Evolutionary conservation across 2,113 vertebrate genomes (phyloP).

Genomic region (Macquaria australasica): DNA sequence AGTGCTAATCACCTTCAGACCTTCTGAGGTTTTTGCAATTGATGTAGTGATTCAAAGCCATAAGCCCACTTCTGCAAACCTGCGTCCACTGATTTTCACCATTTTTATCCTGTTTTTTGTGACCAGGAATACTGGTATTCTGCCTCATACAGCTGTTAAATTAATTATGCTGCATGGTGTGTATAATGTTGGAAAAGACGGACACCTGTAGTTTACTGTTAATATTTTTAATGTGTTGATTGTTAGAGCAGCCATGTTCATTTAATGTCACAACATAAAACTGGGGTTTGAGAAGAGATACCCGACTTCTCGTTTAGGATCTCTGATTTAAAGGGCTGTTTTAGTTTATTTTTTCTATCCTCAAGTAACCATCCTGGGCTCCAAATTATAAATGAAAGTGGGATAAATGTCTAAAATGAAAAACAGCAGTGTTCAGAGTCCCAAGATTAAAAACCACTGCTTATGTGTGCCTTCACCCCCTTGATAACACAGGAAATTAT

Average conservation of each 20-base stretch:
- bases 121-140: background rate
- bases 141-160: background rate
- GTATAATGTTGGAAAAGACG: background rate
- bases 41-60: slow-evolving; percentile 1
- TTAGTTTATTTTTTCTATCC: background rate
- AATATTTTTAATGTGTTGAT: background rate
- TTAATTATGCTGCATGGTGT: background rate
- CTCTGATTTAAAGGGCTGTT: background rate
- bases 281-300: background rate
- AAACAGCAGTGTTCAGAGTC: background rate
- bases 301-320: background rate
- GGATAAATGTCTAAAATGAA: background rate
- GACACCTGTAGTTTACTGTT: background rate
- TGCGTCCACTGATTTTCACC: too few relatives aligned
- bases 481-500: background rate
- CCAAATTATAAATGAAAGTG: background rate
- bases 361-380: background rate
- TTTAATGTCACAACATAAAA: slow-evolving; percentile 4
- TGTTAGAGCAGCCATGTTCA: background rate
- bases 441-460: background rate
- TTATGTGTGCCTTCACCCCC: background rate
- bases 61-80: background rate
- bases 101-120: background rate
- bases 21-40: background rate
- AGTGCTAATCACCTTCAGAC: background rate